Evolutionary conservation across 2,797 vertebrate species (phyloP).

Genomic region (Darevskia nairensis): DNA sequence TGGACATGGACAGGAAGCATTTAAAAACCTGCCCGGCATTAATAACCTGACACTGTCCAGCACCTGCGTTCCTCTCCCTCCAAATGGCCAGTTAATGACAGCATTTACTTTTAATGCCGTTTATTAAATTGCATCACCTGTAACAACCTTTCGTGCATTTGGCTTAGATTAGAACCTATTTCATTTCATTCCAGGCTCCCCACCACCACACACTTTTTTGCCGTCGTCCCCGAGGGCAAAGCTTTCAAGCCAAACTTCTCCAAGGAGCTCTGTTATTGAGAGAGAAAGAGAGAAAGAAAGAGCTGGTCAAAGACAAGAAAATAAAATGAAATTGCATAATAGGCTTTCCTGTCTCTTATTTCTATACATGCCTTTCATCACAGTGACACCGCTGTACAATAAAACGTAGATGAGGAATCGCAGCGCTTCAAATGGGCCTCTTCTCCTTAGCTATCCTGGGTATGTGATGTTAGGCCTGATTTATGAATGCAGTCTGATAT

Average conservation of each 20-base stretch:
- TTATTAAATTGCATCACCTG: slow-evolving; percentile 53
- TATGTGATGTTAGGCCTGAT: slow-evolving; percentile 56
- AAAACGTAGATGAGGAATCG: slow-evolving; percentile 57
- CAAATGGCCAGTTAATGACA: slow-evolving; percentile 64
- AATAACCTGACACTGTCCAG: slow-evolving; percentile 44
- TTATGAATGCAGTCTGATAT: slow-evolving; percentile 38
- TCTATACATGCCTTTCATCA: slow-evolving; percentile 64
- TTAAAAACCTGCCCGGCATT: slow-evolving; percentile 58
- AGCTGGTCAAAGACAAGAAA: slow-evolving; percentile 45
- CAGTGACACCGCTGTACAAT: slow-evolving; percentile 60
- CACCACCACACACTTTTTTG: not conserved
- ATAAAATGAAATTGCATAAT: slow-evolving; percentile 28
- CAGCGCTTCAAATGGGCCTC: slow-evolving; percentile 33
- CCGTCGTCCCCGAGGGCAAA: slow-evolving; percentile 42
- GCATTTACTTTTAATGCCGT: slow-evolving; percentile 54
- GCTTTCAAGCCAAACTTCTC: slow-evolving; percentile 50
- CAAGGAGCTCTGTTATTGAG: slow-evolving; percentile 44
- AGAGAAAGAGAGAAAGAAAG: slow-evolving; percentile 27
- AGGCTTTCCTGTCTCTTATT: slow-evolving; percentile 61
- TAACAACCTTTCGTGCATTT: slow-evolving; percentile 49
- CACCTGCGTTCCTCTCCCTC: slow-evolving; percentile 3
- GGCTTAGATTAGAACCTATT: slow-evolving; percentile 46
- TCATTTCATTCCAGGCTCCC: slow-evolving; percentile 53
- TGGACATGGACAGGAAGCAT: slow-evolving; percentile 54
- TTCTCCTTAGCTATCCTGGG: slow-evolving; percentile 39